Evolutionary conservation across 1,140 invertebrate species (phyloP).

Genomic region (Caenorhabditis briggsae): DNA sequence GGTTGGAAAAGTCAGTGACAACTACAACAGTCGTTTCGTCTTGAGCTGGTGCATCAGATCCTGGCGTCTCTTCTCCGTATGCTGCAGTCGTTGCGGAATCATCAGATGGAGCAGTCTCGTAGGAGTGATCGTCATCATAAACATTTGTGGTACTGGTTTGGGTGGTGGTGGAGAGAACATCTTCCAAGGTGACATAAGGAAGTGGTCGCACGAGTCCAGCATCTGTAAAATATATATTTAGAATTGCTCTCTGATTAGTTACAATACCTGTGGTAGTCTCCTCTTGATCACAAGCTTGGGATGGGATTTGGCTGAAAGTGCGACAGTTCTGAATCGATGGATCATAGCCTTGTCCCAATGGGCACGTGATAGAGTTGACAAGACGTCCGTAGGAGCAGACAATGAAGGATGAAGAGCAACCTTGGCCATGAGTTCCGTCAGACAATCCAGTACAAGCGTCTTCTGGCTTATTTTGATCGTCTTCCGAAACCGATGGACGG

Average conservation of each 20-base stretch:
- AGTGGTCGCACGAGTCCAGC: neutral
- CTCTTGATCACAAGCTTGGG: constrained; percentile 23
- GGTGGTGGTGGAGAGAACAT: constrained; percentile 4
- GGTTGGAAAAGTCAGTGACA: neutral
- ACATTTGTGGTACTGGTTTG: neutral
- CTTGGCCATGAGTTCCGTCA: neutral
- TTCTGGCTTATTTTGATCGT: neutral
- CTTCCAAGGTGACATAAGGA: neutral
- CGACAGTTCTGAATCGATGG: constrained; percentile 15
- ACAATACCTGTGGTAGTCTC: neutral
- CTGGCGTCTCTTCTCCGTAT: neutral
- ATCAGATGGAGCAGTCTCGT: neutral
- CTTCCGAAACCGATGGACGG: neutral
- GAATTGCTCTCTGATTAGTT: neutral
- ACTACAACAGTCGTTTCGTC: neutral
- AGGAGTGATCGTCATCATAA: neutral
- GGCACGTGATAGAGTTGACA: neutral
- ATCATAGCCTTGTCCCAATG: constrained; percentile 4
- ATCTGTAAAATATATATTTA: neutral
- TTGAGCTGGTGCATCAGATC: neutral
- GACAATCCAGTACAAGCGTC: constrained; percentile 2
- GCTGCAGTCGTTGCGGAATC: neutral
- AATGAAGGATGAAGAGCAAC: constrained; percentile 4
- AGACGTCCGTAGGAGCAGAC: constrained; percentile 9
- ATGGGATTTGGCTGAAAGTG: constrained; percentile 14